Evolutionary conservation across 2,113 vertebrate genomes (phyloP), one percentile per base, ranked within the genome.

Genomic region (Cacatua alba): DNA sequence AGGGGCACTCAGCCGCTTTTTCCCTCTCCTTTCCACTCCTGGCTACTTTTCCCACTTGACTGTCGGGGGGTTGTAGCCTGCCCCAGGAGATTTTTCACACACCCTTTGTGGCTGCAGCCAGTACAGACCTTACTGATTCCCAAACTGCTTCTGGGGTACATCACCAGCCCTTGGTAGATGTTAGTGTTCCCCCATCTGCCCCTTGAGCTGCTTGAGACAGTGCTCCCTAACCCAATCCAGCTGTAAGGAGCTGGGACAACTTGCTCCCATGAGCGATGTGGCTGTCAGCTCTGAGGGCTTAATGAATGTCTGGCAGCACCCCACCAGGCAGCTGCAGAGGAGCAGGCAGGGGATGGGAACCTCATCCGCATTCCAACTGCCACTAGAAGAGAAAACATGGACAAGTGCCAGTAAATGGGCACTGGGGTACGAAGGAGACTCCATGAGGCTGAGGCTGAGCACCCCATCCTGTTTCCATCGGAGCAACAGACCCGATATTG

Each of bases 391-490:
- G 35, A 24, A 48, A 26, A 21, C 51, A 9, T 0, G 15, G 55
- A 57, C 29, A n/a, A 59, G 28, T 24, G 51, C 65, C 4, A 8
- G 21, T 71, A 83, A 24, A n/a, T 0, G 18, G 51, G 46, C 5
- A 0, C 28, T 3, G 71, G 13, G n/a, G 9, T 18, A 33, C 7
- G 1, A 70, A 39, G 62, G 46, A 71, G 79, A 21, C 3, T 4
- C 17, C 0, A 3, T 0, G 0, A 59, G 39, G 67, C 31, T 48
- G 74, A 31, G 52, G 59, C 29, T 53, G 46, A 0, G 0, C 29
- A 6, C 5, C 46, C 17, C 57, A 1, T 35, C 43, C 31, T 8
- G 0, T 49, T 74, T 49, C 63, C 1, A 0, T 18, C 13, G 52
- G n/a, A 17, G 31, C 1, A 8, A 9, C 7, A 28, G 48, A 23